Conservation (phyloP, 2,888 invertebrate genomes). For the Oegoconia quadripuncta region DNA sequence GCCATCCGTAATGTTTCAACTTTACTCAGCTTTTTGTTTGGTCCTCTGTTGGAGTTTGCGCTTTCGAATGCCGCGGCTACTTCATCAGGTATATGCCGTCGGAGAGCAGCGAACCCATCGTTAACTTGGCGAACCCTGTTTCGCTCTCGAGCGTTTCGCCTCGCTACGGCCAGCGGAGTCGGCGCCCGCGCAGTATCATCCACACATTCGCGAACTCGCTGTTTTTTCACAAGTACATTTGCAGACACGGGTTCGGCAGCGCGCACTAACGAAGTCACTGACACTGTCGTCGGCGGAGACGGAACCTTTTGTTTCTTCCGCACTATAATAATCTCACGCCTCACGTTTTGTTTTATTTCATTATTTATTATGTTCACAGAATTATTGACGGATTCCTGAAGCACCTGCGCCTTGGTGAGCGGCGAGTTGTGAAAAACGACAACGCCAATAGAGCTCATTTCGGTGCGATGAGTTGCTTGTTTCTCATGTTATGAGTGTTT, state of each 20-base stretch:
- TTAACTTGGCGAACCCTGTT: conserved; percentile 96
- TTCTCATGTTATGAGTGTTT: conserved; percentile 65
- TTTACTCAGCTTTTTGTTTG: conserved; percentile 89
- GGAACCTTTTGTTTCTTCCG: conserved; percentile 71
- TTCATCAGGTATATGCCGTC: conserved; percentile 92
- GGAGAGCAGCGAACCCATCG: conserved; percentile 92
- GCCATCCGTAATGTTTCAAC: conserved; percentile 94
- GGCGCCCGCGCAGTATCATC: conserved; percentile 76
- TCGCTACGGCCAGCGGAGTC: conserved; percentile 89
- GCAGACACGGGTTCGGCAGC: conserved; percentile 50
- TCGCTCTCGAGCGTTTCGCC: conserved; percentile 94
- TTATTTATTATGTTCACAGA: conserved; percentile 75
- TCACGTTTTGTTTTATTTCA: conserved; percentile 49
- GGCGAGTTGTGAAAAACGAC: conserved; percentile 80
- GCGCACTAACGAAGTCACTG: conserved; percentile 67
- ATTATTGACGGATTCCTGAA: conserved; percentile 82
- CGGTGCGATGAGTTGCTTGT: conserved; percentile 49
- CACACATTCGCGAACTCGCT: conserved; percentile 60
- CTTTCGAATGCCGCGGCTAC: conserved; percentile 85
- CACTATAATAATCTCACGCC: conserved; percentile 76
- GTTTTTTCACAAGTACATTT: conserved; percentile 50
- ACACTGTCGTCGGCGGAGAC: conserved; percentile 56
- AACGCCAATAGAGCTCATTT: conserved; percentile 79
- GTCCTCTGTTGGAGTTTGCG: conserved; percentile 82
- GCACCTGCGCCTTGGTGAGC: conserved; percentile 80